Evolutionary conservation across 2,888 invertebrate species (phyloP).

Genomic region (Oeneis ivallda): DNA sequence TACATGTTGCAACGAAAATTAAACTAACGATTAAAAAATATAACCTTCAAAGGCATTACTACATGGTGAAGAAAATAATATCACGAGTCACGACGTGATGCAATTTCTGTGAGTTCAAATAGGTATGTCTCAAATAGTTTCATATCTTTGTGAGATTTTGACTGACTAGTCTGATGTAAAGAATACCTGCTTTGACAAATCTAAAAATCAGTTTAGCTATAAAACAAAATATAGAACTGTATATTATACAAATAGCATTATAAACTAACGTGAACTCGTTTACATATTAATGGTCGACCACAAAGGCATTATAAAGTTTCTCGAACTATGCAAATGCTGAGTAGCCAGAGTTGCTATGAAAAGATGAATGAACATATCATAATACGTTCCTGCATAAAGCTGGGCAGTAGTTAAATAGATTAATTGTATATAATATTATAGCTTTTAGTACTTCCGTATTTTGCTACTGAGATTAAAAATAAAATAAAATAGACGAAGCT

Average conservation of each 20-base stretch:
- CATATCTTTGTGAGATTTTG: too few species aligned
- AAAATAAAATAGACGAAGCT: too few species aligned
- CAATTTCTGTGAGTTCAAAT: too few species aligned
- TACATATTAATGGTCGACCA: conserved; percentile 15
- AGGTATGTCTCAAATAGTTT: too few species aligned
- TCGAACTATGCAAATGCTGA: conserved; percentile 9
- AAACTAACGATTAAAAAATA: too few species aligned
- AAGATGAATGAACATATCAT: conserved; percentile 8
- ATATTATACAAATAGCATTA: neutral
- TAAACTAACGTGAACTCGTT: conserved; percentile 6
- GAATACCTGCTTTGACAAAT: too few species aligned
- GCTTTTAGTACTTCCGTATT: neutral
- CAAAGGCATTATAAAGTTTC: conserved; percentile 10
- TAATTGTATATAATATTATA: too few species aligned
- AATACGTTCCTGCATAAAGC: conserved; percentile 1
- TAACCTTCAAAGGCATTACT: too few species aligned
- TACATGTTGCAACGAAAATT: neutral
- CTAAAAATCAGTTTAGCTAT: too few species aligned
- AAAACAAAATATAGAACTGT: neutral
- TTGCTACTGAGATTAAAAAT: neutral
- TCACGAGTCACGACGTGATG: too few species aligned
- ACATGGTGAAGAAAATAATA: too few species aligned
- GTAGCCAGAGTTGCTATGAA: conserved; percentile 4
- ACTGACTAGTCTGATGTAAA: too few species aligned
- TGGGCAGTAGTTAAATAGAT: neutral